A percentile compares a stretch with the other conserved stretches of the same genome.
Evolutionary conservation across 2,797 vertebrate species (phyloP).

Genomic region (Pseudopleuronectes americanus): DNA sequence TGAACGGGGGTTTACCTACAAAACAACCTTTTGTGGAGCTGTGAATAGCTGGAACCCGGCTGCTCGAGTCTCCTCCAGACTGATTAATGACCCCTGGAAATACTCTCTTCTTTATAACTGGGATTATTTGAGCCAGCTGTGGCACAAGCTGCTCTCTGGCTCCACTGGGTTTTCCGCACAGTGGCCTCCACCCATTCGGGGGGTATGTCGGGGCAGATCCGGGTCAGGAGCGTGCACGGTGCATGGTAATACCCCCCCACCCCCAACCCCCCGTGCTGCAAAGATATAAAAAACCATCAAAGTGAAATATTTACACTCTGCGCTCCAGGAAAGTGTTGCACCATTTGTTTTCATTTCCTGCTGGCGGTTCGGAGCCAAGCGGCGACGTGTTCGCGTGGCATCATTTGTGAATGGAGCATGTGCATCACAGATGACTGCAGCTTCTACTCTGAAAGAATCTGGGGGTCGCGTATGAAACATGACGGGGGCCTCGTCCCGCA

Average conservation of each 20-base stretch:
- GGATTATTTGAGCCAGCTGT: constrained; percentile 56
- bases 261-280: too few relatives aligned
- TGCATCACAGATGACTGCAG: too few relatives aligned
- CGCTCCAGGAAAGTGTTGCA: constrained; percentile 38
- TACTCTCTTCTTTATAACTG: constrained; percentile 28
- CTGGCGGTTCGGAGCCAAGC: constrained; percentile 19
- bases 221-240: constrained; percentile 49
- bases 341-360: constrained; percentile 54
- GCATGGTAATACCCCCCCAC: background rate
- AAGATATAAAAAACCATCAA: constrained; percentile 15
- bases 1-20: constrained; percentile 6
- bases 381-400: constrained; percentile 5
- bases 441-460: background rate
- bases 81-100: constrained; percentile 44
- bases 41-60: constrained; percentile 8
- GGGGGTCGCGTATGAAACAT: constrained; percentile 18
- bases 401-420: constrained; percentile 1
- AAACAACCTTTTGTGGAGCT: constrained; percentile 36
- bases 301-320: constrained; percentile 55
- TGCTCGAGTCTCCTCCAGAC: constrained; percentile 28
- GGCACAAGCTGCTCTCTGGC: constrained; percentile 35
- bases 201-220: constrained; percentile 50
- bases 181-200: constrained; percentile 55
- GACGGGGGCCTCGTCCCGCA: background rate
- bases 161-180: constrained; percentile 34